These are phyloP conservation scores for Phylloscopus trochiloides DNA, from an alignment of 2,113 vertebrate genomes.

Conservation along the genomic window DNA sequence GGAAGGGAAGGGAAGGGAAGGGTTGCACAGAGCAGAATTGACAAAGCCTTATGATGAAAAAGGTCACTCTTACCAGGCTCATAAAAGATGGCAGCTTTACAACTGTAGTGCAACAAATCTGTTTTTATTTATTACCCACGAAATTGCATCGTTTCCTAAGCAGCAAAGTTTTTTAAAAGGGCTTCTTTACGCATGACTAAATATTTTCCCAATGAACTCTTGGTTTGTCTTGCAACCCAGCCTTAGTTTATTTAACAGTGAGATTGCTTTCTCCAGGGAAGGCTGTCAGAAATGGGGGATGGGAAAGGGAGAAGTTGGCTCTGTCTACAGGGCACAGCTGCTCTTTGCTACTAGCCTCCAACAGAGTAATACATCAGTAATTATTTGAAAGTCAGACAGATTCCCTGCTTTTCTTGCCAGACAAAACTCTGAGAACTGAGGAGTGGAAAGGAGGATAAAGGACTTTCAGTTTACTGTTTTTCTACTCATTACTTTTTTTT, in stretches of 20 bases:
- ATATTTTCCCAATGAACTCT: constrained; percentile 25
- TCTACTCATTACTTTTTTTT: constrained; percentile 9
- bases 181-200: neutral
- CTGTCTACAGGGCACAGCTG: constrained; percentile 30
- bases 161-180: neutral
- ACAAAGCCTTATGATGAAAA: neutral
- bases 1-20: neutral
- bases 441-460: constrained; percentile 48
- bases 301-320: constrained; percentile 21
- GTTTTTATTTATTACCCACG: constrained; percentile 4
- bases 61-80: constrained; percentile 21
- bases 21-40: neutral
- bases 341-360: constrained; percentile 29
- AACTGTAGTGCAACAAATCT: neutral
- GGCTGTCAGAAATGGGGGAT: constrained; percentile 6
- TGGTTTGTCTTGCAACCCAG: constrained; percentile 19
- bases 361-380: constrained; percentile 53
- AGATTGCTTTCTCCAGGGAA: constrained; percentile 22
- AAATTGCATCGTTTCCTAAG: neutral
- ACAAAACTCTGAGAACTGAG: constrained; percentile 54
- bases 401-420: constrained; percentile 58
- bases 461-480: constrained; percentile 52
- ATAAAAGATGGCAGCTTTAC: constrained; percentile 33
- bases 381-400: constrained; percentile 57
- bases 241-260: constrained; percentile 10